Conservation (phyloP, 2,888 invertebrate genomes). For the Monoplex corrugatus region DNA sequence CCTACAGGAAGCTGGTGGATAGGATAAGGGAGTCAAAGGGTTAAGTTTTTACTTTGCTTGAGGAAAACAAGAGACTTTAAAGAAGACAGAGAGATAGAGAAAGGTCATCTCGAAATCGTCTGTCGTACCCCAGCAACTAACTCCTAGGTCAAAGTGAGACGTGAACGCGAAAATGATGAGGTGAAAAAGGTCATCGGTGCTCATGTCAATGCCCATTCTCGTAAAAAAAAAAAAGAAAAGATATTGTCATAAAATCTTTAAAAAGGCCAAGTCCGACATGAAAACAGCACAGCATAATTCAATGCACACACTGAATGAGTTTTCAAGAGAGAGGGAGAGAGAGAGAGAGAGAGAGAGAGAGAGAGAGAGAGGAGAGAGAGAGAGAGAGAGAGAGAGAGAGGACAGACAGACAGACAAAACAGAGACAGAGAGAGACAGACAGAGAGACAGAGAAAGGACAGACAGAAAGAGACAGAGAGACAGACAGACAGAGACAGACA, state of each 20-base stretch:
- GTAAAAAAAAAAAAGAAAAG: too few relatives aligned
- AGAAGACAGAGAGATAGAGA: too few relatives aligned
- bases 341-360: background rate
- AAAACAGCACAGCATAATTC: background rate
- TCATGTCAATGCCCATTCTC: background rate
- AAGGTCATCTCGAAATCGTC: too few relatives aligned
- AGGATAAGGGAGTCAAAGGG: too few relatives aligned
- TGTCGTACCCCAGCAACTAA: too few relatives aligned
- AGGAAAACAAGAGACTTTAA: too few relatives aligned
- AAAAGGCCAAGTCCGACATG: background rate
- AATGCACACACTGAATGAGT: background rate
- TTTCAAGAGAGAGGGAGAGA: background rate
- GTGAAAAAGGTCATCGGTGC: too few relatives aligned
- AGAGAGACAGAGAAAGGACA: background rate
- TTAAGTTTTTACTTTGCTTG: too few relatives aligned
- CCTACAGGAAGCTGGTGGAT: too few relatives aligned
- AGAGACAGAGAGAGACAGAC: background rate
- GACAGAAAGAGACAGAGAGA: background rate
- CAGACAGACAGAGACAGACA: background rate
- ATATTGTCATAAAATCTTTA: background rate
- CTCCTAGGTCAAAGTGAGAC: background rate
- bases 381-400: background rate
- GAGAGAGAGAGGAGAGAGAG: background rate
- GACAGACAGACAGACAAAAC: too few relatives aligned
- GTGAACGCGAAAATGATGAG: background rate